Percentiles rank a stretch among this genome's conserved stretches.
phyloP scores from a whole-genome alignment of 2,888 invertebrate species.

The Phorcus lineatus region DNA sequence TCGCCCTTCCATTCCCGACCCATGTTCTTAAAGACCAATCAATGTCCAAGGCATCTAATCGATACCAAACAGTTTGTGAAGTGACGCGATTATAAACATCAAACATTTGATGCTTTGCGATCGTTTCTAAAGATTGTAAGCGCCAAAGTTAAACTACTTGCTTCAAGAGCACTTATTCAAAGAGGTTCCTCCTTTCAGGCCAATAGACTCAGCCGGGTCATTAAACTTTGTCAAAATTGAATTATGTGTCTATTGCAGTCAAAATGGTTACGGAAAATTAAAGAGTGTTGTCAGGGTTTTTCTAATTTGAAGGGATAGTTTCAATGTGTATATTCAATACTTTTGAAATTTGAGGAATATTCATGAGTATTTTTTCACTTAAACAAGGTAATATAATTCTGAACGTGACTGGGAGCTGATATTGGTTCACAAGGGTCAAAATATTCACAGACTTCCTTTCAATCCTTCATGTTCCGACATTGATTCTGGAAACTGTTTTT shows the following conservation, averaged over 20 bases:
- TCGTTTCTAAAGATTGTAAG: not conserved
- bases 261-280: not conserved
- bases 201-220: not conserved
- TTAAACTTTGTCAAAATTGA: slow-evolving; percentile 12
- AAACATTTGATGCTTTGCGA: slow-evolving; percentile 13
- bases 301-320: no score
- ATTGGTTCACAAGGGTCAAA: no score
- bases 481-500: no score
- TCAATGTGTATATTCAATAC: no score
- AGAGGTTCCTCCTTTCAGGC: not conserved
- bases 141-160: not conserved
- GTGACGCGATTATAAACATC: slow-evolving; percentile 15
- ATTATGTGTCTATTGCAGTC: slow-evolving; percentile 5
- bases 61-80: slow-evolving; percentile 17
- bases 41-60: not conserved
- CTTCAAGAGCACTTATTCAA: not conserved
- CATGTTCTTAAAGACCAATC: slow-evolving; percentile 16
- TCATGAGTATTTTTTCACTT: no score
- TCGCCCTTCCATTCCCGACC: not conserved
- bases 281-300: not conserved
- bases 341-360: no score
- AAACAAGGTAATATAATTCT: no score
- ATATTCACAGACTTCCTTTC: no score
- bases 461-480: no score
- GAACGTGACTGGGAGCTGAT: no score